phyloP scores from a whole-genome alignment of 2,888 invertebrate genomes.

The Drosophila lutescens region DNA sequence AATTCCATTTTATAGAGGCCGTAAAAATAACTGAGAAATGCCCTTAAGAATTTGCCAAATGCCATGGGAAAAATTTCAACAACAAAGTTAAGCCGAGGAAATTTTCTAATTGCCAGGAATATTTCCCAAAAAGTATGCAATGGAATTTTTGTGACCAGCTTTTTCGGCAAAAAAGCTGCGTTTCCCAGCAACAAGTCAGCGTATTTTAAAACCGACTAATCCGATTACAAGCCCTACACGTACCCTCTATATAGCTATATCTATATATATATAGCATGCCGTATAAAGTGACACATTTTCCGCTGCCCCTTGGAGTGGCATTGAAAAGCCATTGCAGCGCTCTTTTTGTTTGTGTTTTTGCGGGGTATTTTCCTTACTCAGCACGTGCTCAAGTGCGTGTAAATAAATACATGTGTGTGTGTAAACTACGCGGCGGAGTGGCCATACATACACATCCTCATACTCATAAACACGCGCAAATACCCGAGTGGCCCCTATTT shows the following conservation, averaged over 20 bases:
- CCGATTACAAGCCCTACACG: constrained; percentile 26
- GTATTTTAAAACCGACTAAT: constrained; percentile 31
- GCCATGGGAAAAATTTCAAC: not conserved
- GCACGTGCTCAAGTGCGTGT: constrained; percentile 79
- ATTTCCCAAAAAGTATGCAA: constrained; percentile 23
- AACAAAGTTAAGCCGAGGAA: constrained; percentile 3
- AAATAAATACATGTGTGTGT: constrained; percentile 42
- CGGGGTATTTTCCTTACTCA: constrained; percentile 53
- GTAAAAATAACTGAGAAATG: constrained; percentile 23
- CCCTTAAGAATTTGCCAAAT: constrained; percentile 6
- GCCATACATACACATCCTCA: not conserved
- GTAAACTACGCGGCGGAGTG: not conserved
- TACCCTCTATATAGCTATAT: not conserved
- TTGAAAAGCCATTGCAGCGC: constrained; percentile 62
- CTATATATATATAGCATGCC: not conserved
- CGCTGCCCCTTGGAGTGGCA: constrained; percentile 44
- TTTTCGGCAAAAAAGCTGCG: constrained; percentile 14
- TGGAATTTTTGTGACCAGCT: constrained; percentile 17
- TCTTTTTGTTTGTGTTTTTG: constrained; percentile 46
- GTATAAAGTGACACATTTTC: constrained; percentile 39
- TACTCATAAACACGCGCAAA: constrained; percentile 22
- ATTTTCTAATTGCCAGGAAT: constrained; percentile 16
- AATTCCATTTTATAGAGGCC: constrained; percentile 11
- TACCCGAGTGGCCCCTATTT: constrained; percentile 23
- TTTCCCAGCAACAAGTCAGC: constrained; percentile 43